phyloP scores from a whole-genome alignment of 2,113 vertebrate species.

The Lepus timidus region DNA sequence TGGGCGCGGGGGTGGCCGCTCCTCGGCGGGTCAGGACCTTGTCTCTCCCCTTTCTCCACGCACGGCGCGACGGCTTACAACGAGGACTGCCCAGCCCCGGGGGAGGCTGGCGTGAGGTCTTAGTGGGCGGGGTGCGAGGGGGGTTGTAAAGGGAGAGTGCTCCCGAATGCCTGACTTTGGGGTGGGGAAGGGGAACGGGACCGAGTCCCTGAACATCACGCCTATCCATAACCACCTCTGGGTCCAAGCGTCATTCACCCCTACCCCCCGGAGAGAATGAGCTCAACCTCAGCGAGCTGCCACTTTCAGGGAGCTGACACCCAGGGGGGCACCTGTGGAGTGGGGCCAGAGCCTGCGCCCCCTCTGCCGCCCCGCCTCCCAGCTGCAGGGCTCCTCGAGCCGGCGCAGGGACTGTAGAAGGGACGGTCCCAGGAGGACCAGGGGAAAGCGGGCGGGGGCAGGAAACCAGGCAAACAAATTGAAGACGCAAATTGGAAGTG shows the following conservation, averaged over 20 bases:
- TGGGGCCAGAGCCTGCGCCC: not conserved
- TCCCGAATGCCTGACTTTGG: not conserved
- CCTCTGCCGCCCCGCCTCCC: not conserved
- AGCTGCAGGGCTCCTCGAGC: not conserved
- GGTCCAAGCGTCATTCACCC: no score
- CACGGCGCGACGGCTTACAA: not conserved
- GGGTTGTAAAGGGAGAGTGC: not conserved
- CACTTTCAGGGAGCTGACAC: not conserved
- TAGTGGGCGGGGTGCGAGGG: no score
- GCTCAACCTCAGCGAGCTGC: no score
- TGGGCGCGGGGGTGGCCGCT: rapidly evolving
- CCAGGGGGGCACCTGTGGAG: not conserved
- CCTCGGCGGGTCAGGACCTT: not conserved
- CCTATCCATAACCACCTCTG: no score
- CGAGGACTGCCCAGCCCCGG: not conserved
- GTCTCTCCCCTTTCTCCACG: rapidly evolving
- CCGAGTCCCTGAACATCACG: not conserved
- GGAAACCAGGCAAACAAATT: rapidly evolving
- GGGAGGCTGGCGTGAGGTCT: not conserved
- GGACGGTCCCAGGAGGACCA: not conserved
- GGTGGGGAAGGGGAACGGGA: not conserved
- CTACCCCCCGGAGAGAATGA: not conserved
- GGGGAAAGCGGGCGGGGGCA: not conserved
- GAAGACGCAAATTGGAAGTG: rapidly evolving
- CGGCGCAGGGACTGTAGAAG: rapidly evolving